Base-by-base conservation (phyloP, 2,888 invertebrate species). In the Gastracanthus pulcherrimus region DNA sequence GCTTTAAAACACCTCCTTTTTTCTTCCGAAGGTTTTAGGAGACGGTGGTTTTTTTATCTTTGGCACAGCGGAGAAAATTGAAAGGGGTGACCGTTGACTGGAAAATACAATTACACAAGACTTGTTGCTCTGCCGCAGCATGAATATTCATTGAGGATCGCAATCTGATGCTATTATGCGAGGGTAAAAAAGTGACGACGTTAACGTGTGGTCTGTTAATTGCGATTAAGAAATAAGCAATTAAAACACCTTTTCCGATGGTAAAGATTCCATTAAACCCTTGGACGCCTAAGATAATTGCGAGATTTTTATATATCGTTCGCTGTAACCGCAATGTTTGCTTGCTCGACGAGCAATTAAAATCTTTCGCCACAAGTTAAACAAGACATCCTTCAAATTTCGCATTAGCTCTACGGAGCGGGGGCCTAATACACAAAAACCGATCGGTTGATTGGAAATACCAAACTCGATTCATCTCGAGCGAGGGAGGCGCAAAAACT, bases 221-320 rank as follows among this genome's bases (percentile, higher is more conserved):
- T 19, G 36, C 19, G 64, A 64, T 64, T 64, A 64, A 64, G 38
- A 64, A 64, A 64, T 31, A 19, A 64, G 34, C 64, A 36, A 64
- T 64, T 64, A 64, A 36, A 36, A 19, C 19, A 36, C 64, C 64
- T 19, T 34, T 34, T 36, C 7, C 64, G 38, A n/a, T n/a, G n/a
- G n/a, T n/a, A n/a, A n/a, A 38, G 23, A 5, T 1, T 34, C 38
- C n/a, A 19, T 38, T 64, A 19, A 34, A 38, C 36, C 36, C 36
- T n/a, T n/a, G n/a, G n/a, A n/a, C n/a, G n/a, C n/a, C n/a, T n/a
- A n/a, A n/a, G n/a, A n/a, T n/a, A n/a, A n/a, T n/a, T n/a, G n/a
- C n/a, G n/a, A n/a, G n/a, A n/a, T n/a, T n/a, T n/a, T n/a, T n/a
- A n/a, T n/a, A n/a, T n/a, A n/a, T n/a, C n/a, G n/a, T n/a, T n/a